Conservation (phyloP, 1,140 invertebrate genomes). For the Mycetomoellerius zeteki region DNA sequence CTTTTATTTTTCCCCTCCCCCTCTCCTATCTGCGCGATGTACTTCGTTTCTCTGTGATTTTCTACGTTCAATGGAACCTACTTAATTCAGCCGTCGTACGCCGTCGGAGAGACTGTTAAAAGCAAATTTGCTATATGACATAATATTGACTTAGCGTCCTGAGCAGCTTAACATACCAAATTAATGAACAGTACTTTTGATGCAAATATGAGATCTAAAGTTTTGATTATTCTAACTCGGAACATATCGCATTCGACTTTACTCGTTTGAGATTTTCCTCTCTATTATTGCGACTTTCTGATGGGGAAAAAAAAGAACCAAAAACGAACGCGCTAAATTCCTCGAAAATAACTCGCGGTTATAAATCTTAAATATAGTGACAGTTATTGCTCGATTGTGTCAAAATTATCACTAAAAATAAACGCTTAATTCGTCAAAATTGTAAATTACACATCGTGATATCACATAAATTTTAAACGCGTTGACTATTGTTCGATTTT, state of each 20-base stretch:
- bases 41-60: conserved; percentile 33
- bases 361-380: background rate
- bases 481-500: background rate
- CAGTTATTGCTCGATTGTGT: background rate
- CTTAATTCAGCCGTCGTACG: conserved; percentile 31
- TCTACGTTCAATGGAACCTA: conserved; percentile 36
- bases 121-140: conserved; percentile 34
- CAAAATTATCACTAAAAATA: background rate
- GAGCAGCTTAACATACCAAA: conserved; percentile 36
- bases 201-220: conserved; percentile 20
- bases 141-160: conserved; percentile 39
- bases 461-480: background rate
- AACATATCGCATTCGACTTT: background rate
- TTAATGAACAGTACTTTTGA: conserved; percentile 22
- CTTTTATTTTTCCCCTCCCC: background rate
- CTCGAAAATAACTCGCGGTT: background rate
- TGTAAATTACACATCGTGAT: background rate
- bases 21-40: background rate
- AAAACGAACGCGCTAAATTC: too few relatives aligned
- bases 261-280: background rate
- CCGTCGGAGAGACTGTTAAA: conserved; percentile 27
- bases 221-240: background rate
- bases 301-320: background rate
- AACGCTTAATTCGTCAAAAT: background rate
- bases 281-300: background rate